A percentile compares a stretch with the other conserved stretches of the same genome.
These are phyloP conservation scores for Nibea coibor DNA, from an alignment of 2,113 vertebrate genomes.

Conservation along the genomic window DNA sequence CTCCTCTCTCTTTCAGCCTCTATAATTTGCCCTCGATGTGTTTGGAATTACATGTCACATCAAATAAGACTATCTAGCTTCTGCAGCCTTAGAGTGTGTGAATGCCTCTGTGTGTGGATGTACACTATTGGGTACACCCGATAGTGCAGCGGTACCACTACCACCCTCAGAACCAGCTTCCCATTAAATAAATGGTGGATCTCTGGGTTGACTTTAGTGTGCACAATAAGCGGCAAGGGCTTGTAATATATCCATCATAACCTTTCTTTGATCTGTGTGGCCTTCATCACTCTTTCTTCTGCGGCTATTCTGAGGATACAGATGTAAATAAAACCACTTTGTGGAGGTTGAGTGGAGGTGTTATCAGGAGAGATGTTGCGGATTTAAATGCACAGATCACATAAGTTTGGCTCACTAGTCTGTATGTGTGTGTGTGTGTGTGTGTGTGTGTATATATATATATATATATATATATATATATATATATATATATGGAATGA, in stretches of 20 bases:
- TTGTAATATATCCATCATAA: constrained; percentile 34
- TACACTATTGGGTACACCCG: too few species aligned
- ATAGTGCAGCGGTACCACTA: background rate
- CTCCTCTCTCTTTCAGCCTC: constrained; percentile 19
- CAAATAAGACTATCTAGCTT: constrained; percentile 55
- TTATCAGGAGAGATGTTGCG: constrained; percentile 11
- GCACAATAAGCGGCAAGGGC: constrained; percentile 16
- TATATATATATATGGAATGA: too few species aligned
- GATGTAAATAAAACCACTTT: background rate
- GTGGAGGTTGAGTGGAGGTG: background rate
- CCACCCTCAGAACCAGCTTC: constrained; percentile 13
- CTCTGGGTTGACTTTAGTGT: constrained; percentile 22
- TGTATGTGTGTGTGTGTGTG: too few species aligned
- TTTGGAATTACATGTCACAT: constrained; percentile 67
- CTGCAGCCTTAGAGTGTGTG: constrained; percentile 40
- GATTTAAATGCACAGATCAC: constrained; percentile 33
- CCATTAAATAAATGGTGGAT: constrained; percentile 27
- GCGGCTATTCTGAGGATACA: constrained; percentile 2
- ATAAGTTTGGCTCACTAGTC: background rate
- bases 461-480: constrained; percentile 21
- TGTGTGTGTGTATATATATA: too few species aligned
- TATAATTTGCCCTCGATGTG: constrained; percentile 57
- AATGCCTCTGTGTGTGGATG: background rate
- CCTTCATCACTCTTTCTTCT: constrained; percentile 8
- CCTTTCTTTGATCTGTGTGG: constrained; percentile 14